Evolutionary conservation across 2,113 vertebrate species (phyloP), one percentile per base, ranked within the genome.

Genomic region (Notiomystis cincta): DNA sequence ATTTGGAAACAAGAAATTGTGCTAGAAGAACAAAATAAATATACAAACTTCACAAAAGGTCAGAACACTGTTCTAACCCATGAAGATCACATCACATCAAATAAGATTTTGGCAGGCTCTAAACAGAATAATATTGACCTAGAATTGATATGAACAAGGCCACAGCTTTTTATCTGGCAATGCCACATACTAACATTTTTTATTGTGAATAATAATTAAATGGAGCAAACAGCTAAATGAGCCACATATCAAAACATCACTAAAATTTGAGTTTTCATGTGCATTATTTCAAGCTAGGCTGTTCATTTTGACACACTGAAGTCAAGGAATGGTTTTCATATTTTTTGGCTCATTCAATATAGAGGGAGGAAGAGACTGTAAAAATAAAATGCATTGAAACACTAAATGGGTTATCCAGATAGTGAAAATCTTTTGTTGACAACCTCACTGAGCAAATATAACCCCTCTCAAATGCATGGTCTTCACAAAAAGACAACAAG

Each of bases 31-130:
- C 19, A 78, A 6, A 62, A 31, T 47, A 69, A 37, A 27, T 12
- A 25, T 15, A 11, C 7, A 71, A 7, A 3, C 1, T 13, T 71
- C 9, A 50, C 3, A 71, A 79, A 1, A 1, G 17, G 15, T 62
- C 35, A 92, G 38, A 82, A 62, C 11, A 25, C 20, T 58, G 9
- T 62, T 86, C 27, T 70, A 37, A 28, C 7, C 11, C 5, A 42
- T 24, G 15, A 60, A 60, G 22, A 54, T 57, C 27, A 37, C 13
- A 65, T 42, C 6, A 38, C 24, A 72, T n/a, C 14, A 53, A 45
- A 42, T 30, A 40, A 45, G 45, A 53, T 53, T 82, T 75, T 75
- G 10, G 27, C 28, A 70, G 33, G 3, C 19, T 53, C 17, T 45
- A 57, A 85, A 60, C 2, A 56, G 19, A 78, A 48, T 25, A 40